Percentiles rank a stretch among this genome's conserved stretches.
phyloP scores from a whole-genome alignment of 2,797 vertebrate species.

The Acipenser oxyrinchus region DNA sequence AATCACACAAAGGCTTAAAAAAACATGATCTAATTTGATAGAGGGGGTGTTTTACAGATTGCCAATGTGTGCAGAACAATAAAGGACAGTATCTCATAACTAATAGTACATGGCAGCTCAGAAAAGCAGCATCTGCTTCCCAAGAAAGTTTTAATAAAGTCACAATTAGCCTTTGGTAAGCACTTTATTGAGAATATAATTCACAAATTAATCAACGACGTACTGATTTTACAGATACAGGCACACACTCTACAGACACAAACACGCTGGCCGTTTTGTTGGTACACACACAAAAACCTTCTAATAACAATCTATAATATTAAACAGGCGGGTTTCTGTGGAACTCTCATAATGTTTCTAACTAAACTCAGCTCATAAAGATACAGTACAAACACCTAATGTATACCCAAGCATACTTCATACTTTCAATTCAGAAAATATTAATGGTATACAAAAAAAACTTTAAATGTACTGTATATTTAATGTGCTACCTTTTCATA shows the following conservation, averaged over 20 bases:
- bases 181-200: slow-evolving; percentile 96
- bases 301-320: background rate
- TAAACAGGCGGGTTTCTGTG: no score
- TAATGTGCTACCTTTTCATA: no score
- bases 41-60: slow-evolving; percentile 66
- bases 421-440: no score
- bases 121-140: slow-evolving; percentile 95
- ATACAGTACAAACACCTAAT: no score
- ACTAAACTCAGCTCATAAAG: no score
- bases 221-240: slow-evolving; percentile 49
- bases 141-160: slow-evolving; percentile 97
- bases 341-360: no score
- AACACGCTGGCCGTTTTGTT: slow-evolving; percentile 36
- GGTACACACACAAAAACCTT: background rate
- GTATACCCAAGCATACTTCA: no score
- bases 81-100: slow-evolving; percentile 86
- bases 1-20: slow-evolving; percentile 21
- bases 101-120: slow-evolving; percentile 96
- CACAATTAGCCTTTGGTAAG: slow-evolving; percentile 98
- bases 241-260: slow-evolving; percentile 39
- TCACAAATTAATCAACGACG: slow-evolving; percentile 90
- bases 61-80: slow-evolving; percentile 83
- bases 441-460: no score
- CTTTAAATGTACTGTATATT: no score
- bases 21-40: slow-evolving; percentile 60